Percentiles rank a stretch among this genome's conserved stretches.
These are phyloP conservation scores for Ammodytes dubius DNA, from an alignment of 2,113 vertebrate genomes.

Conservation along the genomic window DNA sequence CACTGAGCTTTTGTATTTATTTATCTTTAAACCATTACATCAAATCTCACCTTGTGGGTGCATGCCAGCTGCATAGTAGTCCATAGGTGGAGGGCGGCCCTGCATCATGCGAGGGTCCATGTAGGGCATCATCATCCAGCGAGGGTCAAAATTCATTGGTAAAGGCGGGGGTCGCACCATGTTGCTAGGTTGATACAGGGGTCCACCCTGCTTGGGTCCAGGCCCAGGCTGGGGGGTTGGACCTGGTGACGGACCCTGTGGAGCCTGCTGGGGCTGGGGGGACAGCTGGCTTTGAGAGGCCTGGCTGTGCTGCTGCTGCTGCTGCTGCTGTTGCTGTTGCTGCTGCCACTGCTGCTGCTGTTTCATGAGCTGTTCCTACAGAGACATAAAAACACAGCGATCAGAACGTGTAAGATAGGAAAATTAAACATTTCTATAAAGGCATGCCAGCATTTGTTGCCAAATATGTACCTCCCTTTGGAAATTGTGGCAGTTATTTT, in stretches of 20 bases:
- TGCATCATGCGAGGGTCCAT: slow-evolving; percentile 95
- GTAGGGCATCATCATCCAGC: slow-evolving; percentile 97
- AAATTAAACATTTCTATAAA: background rate
- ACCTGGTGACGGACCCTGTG: slow-evolving; percentile 81
- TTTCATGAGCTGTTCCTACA: slow-evolving; percentile 92
- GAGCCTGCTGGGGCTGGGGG: slow-evolving; percentile 82
- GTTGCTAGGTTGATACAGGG: slow-evolving; percentile 88
- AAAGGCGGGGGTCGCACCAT: slow-evolving; percentile 91
- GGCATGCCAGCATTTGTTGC: background rate
- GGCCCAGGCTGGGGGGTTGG: slow-evolving; percentile 80
- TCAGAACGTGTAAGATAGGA: background rate
- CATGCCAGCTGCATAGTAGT: slow-evolving; percentile 91
- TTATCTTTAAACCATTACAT: background rate
- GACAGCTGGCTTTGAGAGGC: slow-evolving; percentile 81
- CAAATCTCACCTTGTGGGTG: slow-evolving; percentile 89
- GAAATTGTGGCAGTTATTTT: background rate
- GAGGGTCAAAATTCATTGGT: slow-evolving; percentile 93
- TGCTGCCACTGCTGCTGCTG: slow-evolving; percentile 89
- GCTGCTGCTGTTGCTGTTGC: slow-evolving; percentile 61
- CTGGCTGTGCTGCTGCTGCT: slow-evolving; percentile 84
- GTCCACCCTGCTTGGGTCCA: slow-evolving; percentile 80
- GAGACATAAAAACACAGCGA: slow-evolving; percentile 14
- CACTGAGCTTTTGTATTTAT: background rate
- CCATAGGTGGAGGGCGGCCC: slow-evolving; percentile 90
- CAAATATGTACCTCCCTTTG: background rate